These are phyloP conservation scores for Andrena trimmerana DNA, from an alignment of 2,888 invertebrate genomes.

Conservation along the genomic window DNA sequence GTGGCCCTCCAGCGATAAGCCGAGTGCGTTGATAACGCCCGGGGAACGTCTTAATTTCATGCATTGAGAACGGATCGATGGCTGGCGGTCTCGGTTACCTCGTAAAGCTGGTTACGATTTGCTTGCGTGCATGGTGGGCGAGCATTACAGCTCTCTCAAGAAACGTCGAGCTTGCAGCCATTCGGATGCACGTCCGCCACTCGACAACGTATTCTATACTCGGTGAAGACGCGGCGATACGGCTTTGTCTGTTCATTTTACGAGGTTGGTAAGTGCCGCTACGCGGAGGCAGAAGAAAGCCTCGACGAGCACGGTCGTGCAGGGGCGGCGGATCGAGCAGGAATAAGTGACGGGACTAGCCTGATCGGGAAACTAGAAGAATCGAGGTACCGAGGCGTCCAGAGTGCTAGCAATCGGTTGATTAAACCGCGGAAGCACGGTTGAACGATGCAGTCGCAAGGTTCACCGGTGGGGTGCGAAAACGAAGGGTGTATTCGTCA, in stretches of 20 bases:
- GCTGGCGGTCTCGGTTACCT: slow-evolving; percentile 26
- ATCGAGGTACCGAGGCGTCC: slow-evolving; percentile 1
- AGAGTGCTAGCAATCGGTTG: neutral
- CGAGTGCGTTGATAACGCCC: slow-evolving; percentile 53
- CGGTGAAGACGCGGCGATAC: slow-evolving; percentile 26
- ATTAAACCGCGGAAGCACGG: slow-evolving; percentile 16
- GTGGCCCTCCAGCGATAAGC: slow-evolving; percentile 43
- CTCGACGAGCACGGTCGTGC: too few relatives aligned
- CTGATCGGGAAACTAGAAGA: neutral
- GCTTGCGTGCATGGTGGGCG: slow-evolving; percentile 45
- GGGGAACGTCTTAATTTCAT: slow-evolving; percentile 70
- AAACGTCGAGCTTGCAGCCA: slow-evolving; percentile 11
- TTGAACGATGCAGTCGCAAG: neutral
- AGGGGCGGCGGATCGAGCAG: neutral
- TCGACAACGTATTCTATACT: slow-evolving; percentile 48
- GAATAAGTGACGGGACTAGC: too few relatives aligned
- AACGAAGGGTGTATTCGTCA: slow-evolving; percentile 20
- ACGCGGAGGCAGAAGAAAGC: neutral
- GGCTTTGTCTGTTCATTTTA: slow-evolving; percentile 16
- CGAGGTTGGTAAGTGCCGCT: neutral
- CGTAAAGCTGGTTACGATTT: slow-evolving; percentile 61
- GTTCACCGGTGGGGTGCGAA: slow-evolving; percentile 14
- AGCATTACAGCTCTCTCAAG: slow-evolving; percentile 57
- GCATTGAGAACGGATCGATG: slow-evolving; percentile 71
- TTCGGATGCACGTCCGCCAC: neutral